A percentile compares a stretch with the other conserved stretches of the same genome.
Conservation (phyloP, 2,888 invertebrate genomes). For the Sinohyriopsis cumingii region DNA sequence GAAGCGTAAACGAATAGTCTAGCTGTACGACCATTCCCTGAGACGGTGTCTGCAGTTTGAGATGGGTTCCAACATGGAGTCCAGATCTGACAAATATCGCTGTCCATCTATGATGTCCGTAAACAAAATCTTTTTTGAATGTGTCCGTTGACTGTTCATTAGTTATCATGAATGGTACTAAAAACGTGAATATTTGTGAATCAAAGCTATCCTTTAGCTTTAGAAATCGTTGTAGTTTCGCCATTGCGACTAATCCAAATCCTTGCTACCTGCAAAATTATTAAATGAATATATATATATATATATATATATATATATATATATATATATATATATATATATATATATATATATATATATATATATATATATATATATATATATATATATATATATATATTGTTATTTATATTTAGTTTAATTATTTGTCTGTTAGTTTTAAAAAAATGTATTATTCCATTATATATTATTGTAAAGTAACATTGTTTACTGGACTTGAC, state of each 20-base stretch:
- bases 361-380: constrained; percentile 7
- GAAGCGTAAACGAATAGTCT: constrained; percentile 85
- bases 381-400: neutral
- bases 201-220: constrained; percentile 87
- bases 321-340: constrained; percentile 7
- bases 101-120: constrained; percentile 87
- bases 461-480: too few relatives aligned
- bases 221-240: constrained; percentile 80
- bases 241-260: constrained; percentile 43
- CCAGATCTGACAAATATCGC: constrained; percentile 85
- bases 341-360: constrained; percentile 2
- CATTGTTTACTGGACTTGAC: too few relatives aligned
- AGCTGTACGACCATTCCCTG: constrained; percentile 84
- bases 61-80: constrained; percentile 83
- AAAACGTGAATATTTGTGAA: constrained; percentile 88
- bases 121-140: constrained; percentile 86
- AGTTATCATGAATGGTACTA: constrained; percentile 84
- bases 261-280: neutral
- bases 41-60: constrained; percentile 84
- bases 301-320: constrained; percentile 4
- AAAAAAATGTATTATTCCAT: too few relatives aligned
- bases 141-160: constrained; percentile 86
- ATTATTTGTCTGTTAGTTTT: too few relatives aligned
- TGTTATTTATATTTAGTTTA: neutral
- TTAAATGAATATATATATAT: neutral